Base-by-base conservation (phyloP, 2,888 invertebrate genomes). In the Drosophila emarginata region DNA sequence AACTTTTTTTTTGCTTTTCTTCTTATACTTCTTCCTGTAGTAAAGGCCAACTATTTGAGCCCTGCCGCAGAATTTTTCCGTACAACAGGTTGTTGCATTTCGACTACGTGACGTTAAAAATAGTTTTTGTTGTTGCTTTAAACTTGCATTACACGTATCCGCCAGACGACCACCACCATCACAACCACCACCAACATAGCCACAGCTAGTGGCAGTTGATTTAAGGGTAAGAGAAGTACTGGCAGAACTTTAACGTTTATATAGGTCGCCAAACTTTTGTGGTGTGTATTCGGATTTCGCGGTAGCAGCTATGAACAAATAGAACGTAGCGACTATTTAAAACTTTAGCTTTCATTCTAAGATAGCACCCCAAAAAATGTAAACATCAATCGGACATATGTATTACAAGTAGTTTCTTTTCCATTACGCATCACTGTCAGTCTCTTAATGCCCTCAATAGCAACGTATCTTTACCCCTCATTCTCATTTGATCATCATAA, bases 251-350 rank as follows among this genome's bases (percentile, higher is more conserved):
- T 64, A 65, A 64, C 75, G 74, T 74, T 78, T 81, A 87, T 87
- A 78, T 88, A 84, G 88, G 88, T 88, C 88, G 87, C 79, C 88
- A 82, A 88, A 86, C 82, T 88, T 84, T 86, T 78, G 80, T 74
- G 87, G 81, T 85, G 82, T 67, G 84, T n/a, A 85, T 87, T 85
- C 87, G 87, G 87, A 85, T 85, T 87, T 74, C 87, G 84, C 84
- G 59, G 64, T 58, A 50, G 32, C 63, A 60, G 67, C 64, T 61
- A 76, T 64, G 72, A 64, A 54, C 9, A 15, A 58, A 14, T n/a
- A 14, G 0, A 12, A 15, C 4, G 36, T n/a, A 57, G 37, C 45
- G 71, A 61, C 60, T 52, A 12, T 6, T 0, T 7, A 7, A 71
- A 71, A 71, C 57, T 60, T 57, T 12, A 45, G 32, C 15, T 26